Evolutionary conservation across 2,113 vertebrate species (phyloP).

Genomic region (Mastomys natalensis): DNA sequence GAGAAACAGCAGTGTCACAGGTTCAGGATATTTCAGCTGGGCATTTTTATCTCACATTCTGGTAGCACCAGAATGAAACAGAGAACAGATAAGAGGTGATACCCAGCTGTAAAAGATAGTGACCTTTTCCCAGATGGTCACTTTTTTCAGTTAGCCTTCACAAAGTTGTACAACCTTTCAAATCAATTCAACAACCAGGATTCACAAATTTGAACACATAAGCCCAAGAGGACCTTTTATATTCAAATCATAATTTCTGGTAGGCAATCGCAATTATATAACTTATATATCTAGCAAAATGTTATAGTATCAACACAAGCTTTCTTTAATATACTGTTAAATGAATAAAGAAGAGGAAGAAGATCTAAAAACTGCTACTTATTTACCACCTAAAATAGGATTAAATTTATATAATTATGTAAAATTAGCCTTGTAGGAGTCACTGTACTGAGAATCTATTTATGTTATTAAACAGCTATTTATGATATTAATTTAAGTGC

Average conservation of each 20-base stretch:
- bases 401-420: conserved; percentile 3
- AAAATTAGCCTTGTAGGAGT: neutral
- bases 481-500: neutral
- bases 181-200: neutral
- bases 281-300: neutral
- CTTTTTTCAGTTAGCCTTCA: neutral
- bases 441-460: neutral
- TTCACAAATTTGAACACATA: neutral
- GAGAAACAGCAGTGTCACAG: too few relatives aligned
- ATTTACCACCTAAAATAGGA: neutral
- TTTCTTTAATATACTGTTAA: neutral
- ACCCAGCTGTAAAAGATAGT: neutral
- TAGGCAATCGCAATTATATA: neutral
- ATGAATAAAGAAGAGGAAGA: neutral
- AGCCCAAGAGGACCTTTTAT: neutral
- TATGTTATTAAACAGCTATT: neutral
- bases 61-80: neutral
- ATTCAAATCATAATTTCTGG: neutral
- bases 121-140: too few relatives aligned
- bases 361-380: neutral
- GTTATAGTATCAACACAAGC: neutral
- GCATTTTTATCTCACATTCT: neutral
- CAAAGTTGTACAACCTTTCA: neutral
- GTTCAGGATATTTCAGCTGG: neutral
- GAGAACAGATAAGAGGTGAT: neutral